phyloP scores from a whole-genome alignment of 2,888 invertebrate species.

The Tiliacea aurago region DNA sequence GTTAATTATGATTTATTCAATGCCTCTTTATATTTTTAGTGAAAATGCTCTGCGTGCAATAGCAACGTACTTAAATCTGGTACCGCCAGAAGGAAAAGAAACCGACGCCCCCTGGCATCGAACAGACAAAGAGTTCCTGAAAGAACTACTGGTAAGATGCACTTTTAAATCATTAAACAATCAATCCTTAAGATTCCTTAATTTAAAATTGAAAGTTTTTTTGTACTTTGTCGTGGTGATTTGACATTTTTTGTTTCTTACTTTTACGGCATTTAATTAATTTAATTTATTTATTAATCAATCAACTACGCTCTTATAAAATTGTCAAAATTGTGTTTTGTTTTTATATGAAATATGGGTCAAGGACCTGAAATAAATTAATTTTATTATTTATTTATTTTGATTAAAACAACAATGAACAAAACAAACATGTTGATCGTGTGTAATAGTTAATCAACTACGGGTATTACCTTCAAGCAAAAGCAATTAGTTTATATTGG shows the following conservation, averaged over 20 bases:
- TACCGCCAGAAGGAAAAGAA: slow-evolving; percentile 94
- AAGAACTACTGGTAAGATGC: slow-evolving; percentile 94
- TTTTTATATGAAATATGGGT: too few species aligned
- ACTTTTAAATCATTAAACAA: not conserved
- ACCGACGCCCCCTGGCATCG: slow-evolving; percentile 94
- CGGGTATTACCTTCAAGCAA: not conserved
- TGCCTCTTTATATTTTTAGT: slow-evolving; percentile 77
- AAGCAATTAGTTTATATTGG: not conserved
- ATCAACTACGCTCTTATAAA: too few species aligned
- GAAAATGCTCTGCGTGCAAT: slow-evolving; percentile 95
- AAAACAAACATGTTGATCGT: not conserved
- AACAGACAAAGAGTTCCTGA: slow-evolving; percentile 94
- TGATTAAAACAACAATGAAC: not conserved
- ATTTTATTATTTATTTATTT: too few species aligned
- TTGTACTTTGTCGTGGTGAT: too few species aligned
- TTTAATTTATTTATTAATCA: too few species aligned
- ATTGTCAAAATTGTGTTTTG: too few species aligned
- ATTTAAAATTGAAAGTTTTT: not conserved
- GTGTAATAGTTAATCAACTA: not conserved
- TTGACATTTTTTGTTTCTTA: too few species aligned
- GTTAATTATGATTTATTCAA: not conserved
- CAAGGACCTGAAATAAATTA: too few species aligned
- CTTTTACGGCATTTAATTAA: too few species aligned
- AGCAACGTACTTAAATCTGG: slow-evolving; percentile 96
- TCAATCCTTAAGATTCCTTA: not conserved